A percentile compares a stretch with the other conserved stretches of the same genome.
Conservation (phyloP, 2,797 vertebrate species). For the Acipenser oxyrinchus region DNA sequence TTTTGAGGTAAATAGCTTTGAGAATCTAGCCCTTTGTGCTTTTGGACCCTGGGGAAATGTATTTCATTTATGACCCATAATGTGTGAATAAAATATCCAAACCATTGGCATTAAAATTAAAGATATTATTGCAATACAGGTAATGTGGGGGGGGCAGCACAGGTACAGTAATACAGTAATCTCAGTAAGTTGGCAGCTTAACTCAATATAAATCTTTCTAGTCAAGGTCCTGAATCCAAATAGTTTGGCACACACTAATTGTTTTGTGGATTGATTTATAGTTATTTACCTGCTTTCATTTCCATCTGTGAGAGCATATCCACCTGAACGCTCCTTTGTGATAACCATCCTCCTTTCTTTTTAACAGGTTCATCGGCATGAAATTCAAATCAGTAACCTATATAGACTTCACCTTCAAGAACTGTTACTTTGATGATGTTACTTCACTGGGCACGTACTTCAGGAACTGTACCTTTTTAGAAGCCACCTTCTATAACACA, state of each 20-base stretch:
- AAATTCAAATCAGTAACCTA: conserved; percentile 90
- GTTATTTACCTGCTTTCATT: neutral
- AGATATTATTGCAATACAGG: too few species aligned
- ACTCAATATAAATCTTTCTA: too few species aligned
- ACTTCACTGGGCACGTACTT: conserved; percentile 86
- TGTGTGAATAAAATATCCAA: too few species aligned
- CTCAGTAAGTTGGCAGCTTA: too few species aligned
- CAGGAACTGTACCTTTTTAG: conserved; percentile 75
- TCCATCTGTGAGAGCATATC: neutral
- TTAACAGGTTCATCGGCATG: conserved; percentile 78
- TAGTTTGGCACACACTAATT: neutral
- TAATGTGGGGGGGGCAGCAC: too few species aligned
- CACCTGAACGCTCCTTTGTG: neutral
- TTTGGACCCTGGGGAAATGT: too few species aligned
- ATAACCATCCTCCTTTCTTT: conserved; percentile 22
- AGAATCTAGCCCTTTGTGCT: too few species aligned
- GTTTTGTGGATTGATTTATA: neutral
- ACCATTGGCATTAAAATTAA: too few species aligned
- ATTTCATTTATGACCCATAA: too few species aligned
- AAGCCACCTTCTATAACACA: conserved; percentile 54
- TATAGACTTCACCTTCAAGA: conserved; percentile 82
- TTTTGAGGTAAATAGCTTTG: too few species aligned
- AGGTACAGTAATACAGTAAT: too few species aligned
- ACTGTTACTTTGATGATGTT: conserved; percentile 85
- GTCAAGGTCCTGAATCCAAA: too few species aligned